Evolutionary conservation across 2,113 vertebrate species (phyloP), one percentile per base, ranked within the genome.

Genomic region (Crotalus tigris): DNA sequence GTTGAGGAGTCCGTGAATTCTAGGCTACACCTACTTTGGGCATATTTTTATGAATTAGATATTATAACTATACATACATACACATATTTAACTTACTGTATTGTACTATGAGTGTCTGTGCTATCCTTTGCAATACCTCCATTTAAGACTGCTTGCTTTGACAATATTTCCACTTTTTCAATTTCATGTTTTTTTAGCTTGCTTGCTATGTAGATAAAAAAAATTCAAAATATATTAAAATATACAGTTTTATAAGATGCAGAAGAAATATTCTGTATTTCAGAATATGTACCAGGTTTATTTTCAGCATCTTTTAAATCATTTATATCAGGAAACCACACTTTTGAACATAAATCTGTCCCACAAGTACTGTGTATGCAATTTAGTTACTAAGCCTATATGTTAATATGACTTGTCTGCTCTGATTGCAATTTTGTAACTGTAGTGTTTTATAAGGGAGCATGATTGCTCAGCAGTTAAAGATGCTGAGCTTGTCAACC

Each of bases 21-120:
- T 24, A 85, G 39, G 39, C 51, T 85, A 5, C 5, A 92, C 10
- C 57, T 61, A 58, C 23, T 75, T 23, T n/a, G 21, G 15, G 3
- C n/a, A n/a, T 46, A 17, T 33, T 57, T 75, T 39, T 44, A 39
- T 81, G 17, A 75, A 75, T 39, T 75, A 39, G 15, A 2, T 39
- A 75, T 75, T 33, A 33, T 17, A 75, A 33, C 13, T 5, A 75
- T 15, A 39, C 69, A 81, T 19, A 81, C 69, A 75, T 1, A 39
- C n/a, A 19, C 6, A 19, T 58, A 7, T 93, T 96, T 95, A 81
- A 97, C 99, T 99, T 96, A 99, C 99, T 99, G 98, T 57, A 99
- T 97, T 85, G 98, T 99, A 96, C 98, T 98, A 1, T 96, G 98
- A 95, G 98, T 98, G 95, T 99, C 98, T 0, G 98, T 97, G 4